Conservation (phyloP, 2,797 vertebrate genomes). For the Hippoglossus hippoglossus region DNA sequence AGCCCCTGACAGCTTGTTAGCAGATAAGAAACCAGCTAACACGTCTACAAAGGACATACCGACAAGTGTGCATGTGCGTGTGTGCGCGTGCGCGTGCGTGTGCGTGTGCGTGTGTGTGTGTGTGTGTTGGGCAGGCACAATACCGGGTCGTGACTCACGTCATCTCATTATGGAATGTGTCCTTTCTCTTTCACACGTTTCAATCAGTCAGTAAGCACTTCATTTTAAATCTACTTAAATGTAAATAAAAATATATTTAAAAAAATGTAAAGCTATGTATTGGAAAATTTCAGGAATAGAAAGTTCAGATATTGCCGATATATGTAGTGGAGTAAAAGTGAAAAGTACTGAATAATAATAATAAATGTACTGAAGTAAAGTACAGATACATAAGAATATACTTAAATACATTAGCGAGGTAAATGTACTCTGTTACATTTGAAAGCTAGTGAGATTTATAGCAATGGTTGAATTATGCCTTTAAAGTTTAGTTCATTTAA, state of each 20-base stretch:
- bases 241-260: too few relatives aligned
- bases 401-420: too few relatives aligned
- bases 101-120: not conserved
- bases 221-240: too few relatives aligned
- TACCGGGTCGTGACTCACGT: slow-evolving; percentile 37
- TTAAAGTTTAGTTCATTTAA: not conserved
- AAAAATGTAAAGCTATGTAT: too few relatives aligned
- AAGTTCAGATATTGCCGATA: too few relatives aligned
- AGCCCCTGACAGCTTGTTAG: slow-evolving; percentile 48
- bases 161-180: slow-evolving; percentile 31
- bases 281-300: too few relatives aligned
- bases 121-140: not conserved
- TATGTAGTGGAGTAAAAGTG: too few relatives aligned
- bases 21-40: slow-evolving; percentile 23
- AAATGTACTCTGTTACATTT: too few relatives aligned
- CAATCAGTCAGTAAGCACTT: slow-evolving; percentile 15
- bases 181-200: slow-evolving; percentile 46
- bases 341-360: too few relatives aligned
- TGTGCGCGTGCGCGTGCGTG: not conserved
- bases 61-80: slow-evolving; percentile 15
- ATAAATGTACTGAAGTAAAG: too few relatives aligned
- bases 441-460: too few relatives aligned
- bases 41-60: slow-evolving; percentile 32
- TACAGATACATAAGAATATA: too few relatives aligned
- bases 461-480: not conserved